Evolutionary conservation across 2,888 invertebrate genomes (phyloP), one percentile per base, ranked within the genome.

Genomic region (Archaeoteleia sp.): DNA sequence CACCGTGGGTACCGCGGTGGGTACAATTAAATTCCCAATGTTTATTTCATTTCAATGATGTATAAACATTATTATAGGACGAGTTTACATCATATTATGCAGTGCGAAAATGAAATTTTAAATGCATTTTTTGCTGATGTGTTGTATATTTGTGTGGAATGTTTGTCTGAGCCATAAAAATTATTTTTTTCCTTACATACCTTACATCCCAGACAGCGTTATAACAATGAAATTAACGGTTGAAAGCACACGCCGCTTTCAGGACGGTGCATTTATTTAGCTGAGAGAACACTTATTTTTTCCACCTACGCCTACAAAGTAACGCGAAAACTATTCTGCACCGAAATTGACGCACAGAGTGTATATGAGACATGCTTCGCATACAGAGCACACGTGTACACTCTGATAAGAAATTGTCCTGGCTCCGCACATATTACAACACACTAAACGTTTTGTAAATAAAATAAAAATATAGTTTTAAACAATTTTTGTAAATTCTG

Each of bases 161-260:
- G 23, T 15, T 34, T 15, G 43, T 48, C 30, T 49, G 30, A 63
- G 37, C 49, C 54, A 14, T 55, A 63, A 37, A 63, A 55, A 49
- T 49, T 7, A 63, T 45, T 57, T 58, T 67, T 51, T 57, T 20
- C 51, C 45, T 54, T n/a, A 10, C 51, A 46, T 39, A 58, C 51
- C 40, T 48, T 12, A 14, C 55, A 46, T 29, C 14, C 34, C 40
- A 65, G 61, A 57, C 61, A 54, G 42, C 66, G 17, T 53, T 62
- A 42, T 40, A 62, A 68, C 42, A 68, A 57, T 63, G 62, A 63
- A 63, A 68, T 63, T 68, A 68, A 68, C 62, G 58, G 48, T 63
- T 53, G 53, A 29, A 58, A 54, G 67, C 57, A 63, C 67, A 62
- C 43, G 57, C 57, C 32, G 51, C 42, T 67, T 67, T 53, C 48